A percentile compares a stretch with the other conserved stretches of the same genome.
Evolutionary conservation across 2,797 vertebrate species (phyloP).

Genomic region (Arnoldichthys spilopterus): DNA sequence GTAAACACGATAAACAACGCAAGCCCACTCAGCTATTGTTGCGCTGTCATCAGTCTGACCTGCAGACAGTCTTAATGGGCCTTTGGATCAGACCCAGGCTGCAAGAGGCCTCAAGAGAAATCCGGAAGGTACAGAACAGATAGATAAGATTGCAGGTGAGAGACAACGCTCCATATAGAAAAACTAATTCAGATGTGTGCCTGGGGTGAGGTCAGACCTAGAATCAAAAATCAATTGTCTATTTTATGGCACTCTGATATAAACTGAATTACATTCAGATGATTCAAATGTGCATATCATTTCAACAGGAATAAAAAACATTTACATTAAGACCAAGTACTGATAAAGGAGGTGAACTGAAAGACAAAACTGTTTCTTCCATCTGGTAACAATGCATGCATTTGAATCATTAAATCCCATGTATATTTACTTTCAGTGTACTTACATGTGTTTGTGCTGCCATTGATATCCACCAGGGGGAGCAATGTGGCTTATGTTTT

Average conservation of each 20-base stretch:
- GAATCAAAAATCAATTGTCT: neutral
- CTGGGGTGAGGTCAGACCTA: no score
- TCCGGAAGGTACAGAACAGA: neutral
- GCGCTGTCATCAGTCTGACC: slow-evolving; percentile 39
- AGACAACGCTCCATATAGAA: no score
- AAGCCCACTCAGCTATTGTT: slow-evolving; percentile 48
- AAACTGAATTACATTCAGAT: neutral
- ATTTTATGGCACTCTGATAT: no score
- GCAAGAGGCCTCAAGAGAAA: neutral
- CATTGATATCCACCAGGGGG: slow-evolving; percentile 67
- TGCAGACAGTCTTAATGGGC: slow-evolving; percentile 28
- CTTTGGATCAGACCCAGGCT: neutral
- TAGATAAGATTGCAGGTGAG: neutral
- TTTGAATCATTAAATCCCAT: neutral
- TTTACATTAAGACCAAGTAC: neutral
- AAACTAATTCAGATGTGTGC: no score
- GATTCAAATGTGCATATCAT: neutral
- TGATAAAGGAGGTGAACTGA: neutral
- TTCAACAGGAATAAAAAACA: neutral
- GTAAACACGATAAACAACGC: slow-evolving; percentile 62
- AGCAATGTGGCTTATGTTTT: slow-evolving; percentile 57
- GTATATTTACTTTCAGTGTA: neutral
- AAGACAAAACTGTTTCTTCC: neutral
- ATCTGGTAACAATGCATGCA: neutral
- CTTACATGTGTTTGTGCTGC: slow-evolving; percentile 12